A percentile compares a stretch with the other conserved stretches of the same genome.
phyloP scores from a whole-genome alignment of 2,888 invertebrate genomes.

The Rhodophaea formosa region DNA sequence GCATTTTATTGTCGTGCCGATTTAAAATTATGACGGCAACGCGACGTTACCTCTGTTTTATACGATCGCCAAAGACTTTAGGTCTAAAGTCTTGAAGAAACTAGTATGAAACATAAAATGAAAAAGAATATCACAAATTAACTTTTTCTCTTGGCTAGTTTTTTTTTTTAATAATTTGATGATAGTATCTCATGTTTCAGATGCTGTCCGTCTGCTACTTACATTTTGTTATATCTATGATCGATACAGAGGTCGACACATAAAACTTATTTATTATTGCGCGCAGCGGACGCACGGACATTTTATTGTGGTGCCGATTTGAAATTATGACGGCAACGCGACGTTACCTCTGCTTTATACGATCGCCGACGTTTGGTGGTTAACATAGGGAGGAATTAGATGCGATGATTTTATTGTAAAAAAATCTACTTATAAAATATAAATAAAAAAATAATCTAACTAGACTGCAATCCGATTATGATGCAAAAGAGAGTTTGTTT shows the following conservation, averaged over 20 bases:
- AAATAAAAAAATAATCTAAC: too few relatives aligned
- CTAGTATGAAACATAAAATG: too few relatives aligned
- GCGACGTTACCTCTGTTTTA: constrained; percentile 1
- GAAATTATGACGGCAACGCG: constrained; percentile 5
- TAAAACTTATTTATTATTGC: constrained; percentile 28
- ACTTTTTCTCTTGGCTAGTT: too few relatives aligned
- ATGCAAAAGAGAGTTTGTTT: too few relatives aligned
- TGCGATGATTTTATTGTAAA: not conserved
- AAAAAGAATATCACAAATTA: too few relatives aligned
- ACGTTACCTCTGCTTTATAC: constrained; percentile 1
- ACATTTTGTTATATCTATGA: not conserved
- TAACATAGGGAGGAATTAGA: not conserved
- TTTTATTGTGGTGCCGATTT: constrained; percentile 22
- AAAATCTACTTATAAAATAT: too few relatives aligned
- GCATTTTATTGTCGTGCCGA: constrained; percentile 19
- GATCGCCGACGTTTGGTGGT: not conserved
- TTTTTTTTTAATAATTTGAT: too few relatives aligned
- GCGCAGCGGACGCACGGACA: constrained; percentile 22
- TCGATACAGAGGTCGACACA: constrained; percentile 24
- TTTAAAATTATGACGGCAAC: constrained; percentile 17
- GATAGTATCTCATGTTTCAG: not conserved
- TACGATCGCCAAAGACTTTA: not conserved
- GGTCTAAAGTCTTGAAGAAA: too few relatives aligned
- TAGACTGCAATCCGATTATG: too few relatives aligned
- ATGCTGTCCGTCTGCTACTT: not conserved